These are phyloP conservation scores for Prorops nasuta DNA, from an alignment of 1,140 invertebrate species.

Conservation along the genomic window DNA sequence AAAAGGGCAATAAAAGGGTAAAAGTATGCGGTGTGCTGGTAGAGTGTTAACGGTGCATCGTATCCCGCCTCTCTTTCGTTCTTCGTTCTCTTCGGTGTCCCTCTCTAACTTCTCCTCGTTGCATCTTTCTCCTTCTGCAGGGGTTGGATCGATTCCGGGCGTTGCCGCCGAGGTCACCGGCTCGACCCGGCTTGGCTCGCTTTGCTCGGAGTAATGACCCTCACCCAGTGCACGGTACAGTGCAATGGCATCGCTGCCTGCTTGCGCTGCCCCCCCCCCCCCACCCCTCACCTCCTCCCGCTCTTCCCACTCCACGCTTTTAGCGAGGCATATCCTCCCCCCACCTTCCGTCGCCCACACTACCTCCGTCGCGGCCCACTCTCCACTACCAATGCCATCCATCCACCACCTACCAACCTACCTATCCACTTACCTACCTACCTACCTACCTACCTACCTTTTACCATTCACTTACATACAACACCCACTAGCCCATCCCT, in stretches of 20 bases:
- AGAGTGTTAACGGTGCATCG: conserved; percentile 31
- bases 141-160: conserved; percentile 55
- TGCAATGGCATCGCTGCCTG: conserved; percentile 50
- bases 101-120: no score
- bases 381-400: no score
- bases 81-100: no score
- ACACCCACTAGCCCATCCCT: no score
- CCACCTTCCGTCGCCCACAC: neutral
- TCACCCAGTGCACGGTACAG: conserved; percentile 58
- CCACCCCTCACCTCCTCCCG: conserved; percentile 15
- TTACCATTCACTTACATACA: no score
- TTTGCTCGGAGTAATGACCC: conserved; percentile 57
- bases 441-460: no score
- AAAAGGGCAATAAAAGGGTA: conserved; percentile 18
- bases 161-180: conserved; percentile 57
- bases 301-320: no score
- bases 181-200: conserved; percentile 31
- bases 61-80: no score
- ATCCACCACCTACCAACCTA: no score
- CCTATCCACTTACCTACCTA: no score
- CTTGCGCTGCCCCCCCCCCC: conserved; percentile 16
- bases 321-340: no score
- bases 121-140: conserved; percentile 20
- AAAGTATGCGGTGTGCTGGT: neutral
- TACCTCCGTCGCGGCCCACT: no score